phyloP scores from a whole-genome alignment of 2,113 vertebrate genomes.

The Hippocampus guttulatus region DNA sequence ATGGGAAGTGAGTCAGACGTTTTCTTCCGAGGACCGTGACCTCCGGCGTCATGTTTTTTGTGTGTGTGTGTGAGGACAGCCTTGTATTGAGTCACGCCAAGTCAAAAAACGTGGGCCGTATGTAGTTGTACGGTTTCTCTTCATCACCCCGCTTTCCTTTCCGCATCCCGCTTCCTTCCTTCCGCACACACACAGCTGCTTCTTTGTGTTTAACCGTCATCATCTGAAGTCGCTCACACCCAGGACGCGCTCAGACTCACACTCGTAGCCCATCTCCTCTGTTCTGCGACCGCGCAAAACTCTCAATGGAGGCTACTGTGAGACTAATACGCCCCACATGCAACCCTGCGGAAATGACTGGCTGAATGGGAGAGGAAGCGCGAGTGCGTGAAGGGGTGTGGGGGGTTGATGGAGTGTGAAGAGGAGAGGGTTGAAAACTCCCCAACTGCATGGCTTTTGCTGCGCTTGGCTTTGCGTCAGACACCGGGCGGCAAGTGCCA shows the following conservation, averaged over 20 bases:
- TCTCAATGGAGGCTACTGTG: constrained; percentile 27
- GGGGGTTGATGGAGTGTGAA: constrained; percentile 22
- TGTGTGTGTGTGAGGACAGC: not conserved
- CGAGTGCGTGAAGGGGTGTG: constrained; percentile 19
- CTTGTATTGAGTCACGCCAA: not conserved
- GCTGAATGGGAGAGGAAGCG: constrained; percentile 40
- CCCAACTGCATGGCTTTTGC: constrained; percentile 34
- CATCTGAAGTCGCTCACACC: constrained; percentile 26
- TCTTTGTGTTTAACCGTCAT: constrained; percentile 13
- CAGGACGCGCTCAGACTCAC: constrained; percentile 16
- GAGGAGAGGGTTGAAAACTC: constrained; percentile 29
- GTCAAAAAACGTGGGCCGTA: not conserved
- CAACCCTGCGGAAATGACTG: constrained; percentile 43
- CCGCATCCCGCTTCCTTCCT: constrained; percentile 3
- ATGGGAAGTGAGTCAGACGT: constrained; percentile 6
- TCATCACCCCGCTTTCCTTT: constrained; percentile 16
- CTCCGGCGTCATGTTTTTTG: not conserved
- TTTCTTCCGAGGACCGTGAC: constrained; percentile 2
- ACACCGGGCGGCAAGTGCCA: constrained; percentile 71
- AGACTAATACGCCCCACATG: constrained; percentile 17
- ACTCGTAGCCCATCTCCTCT: constrained; percentile 21
- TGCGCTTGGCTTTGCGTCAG: constrained; percentile 76
- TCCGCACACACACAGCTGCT: constrained; percentile 28
- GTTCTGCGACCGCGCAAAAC: constrained; percentile 14
- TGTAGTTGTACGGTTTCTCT: not conserved